These are phyloP conservation scores for Engystomops pustulosus DNA, from an alignment of 2,113 vertebrate species.

Conservation along the genomic window DNA sequence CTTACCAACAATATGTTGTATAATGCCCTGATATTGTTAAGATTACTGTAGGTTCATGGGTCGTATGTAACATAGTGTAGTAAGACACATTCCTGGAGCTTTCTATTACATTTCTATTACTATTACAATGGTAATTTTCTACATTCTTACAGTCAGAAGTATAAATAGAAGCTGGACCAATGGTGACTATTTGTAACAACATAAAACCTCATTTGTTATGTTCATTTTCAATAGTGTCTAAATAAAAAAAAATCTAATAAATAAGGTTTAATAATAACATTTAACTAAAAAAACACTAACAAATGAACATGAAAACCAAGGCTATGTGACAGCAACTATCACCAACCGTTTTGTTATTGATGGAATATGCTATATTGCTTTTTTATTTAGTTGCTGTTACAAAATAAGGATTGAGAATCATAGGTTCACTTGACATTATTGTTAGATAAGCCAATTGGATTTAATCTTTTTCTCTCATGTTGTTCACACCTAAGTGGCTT, in stretches of 20 bases:
- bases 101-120: background rate
- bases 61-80: background rate
- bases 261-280: conserved; percentile 45
- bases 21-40: too few relatives aligned
- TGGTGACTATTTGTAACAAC: background rate
- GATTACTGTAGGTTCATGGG: background rate
- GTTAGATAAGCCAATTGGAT: background rate
- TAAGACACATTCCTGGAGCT: conserved; percentile 2
- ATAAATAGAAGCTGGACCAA: background rate
- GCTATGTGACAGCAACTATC: background rate
- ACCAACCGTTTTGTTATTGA: background rate
- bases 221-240: conserved; percentile 2
- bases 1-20: background rate
- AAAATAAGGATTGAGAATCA: conserved; percentile 4
- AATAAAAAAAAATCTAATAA: conserved; percentile 48
- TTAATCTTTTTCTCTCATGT: background rate
- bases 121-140: conserved; percentile 25
- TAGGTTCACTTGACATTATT: background rate
- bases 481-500: conserved; percentile 4
- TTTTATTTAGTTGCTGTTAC: background rate
- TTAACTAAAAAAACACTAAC: background rate
- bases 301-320: background rate
- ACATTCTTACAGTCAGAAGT: conserved; percentile 23
- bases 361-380: conserved; percentile 19
- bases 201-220: conserved; percentile 5